phyloP scores from a whole-genome alignment of 2,113 vertebrate species.

The Lepidothrix coronata region DNA sequence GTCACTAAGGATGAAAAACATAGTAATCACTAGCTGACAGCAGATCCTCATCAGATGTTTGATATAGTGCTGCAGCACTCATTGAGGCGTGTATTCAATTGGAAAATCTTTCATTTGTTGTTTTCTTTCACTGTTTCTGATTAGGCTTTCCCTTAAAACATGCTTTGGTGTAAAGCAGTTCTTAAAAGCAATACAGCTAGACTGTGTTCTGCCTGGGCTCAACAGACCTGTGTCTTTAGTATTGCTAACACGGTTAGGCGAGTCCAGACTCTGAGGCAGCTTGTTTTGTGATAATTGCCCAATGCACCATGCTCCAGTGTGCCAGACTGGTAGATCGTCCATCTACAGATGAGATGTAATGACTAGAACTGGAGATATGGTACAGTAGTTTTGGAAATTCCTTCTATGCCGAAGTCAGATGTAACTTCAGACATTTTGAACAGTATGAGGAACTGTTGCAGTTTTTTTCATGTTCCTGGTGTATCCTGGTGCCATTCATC shows the following conservation, averaged over 20 bases:
- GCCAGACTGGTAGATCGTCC: neutral
- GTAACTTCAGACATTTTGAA: neutral
- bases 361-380: neutral
- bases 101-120: neutral
- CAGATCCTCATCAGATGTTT: neutral
- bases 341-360: neutral
- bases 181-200: neutral
- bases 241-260: accelerated
- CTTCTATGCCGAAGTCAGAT: neutral
- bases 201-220: neutral
- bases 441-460: neutral
- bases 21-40: neutral
- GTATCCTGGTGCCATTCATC: neutral
- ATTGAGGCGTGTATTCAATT: neutral
- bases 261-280: neutral
- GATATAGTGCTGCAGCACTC: neutral
- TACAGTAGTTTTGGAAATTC: neutral
- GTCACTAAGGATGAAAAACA: neutral
- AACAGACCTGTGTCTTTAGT: neutral
- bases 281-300: neutral
- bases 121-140: neutral
- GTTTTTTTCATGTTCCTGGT: neutral
- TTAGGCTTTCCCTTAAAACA: neutral
- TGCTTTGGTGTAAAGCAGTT: neutral
- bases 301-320: accelerated